phyloP scores from a whole-genome alignment of 1,140 invertebrate genomes.

The Helicoverpa zea region DNA sequence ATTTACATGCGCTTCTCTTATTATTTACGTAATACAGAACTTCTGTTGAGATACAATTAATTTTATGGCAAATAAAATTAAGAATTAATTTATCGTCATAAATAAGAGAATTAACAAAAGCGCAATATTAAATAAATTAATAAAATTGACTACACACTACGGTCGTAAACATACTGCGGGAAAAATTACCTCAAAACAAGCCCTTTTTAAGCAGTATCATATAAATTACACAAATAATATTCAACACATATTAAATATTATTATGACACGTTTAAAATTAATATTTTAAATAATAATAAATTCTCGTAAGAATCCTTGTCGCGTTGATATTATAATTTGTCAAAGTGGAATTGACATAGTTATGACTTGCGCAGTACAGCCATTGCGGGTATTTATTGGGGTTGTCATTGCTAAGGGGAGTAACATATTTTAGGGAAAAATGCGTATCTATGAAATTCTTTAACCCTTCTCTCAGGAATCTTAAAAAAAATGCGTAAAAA shows the following conservation, averaged over 20 bases:
- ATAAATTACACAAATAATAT: not conserved
- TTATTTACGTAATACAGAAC: not conserved
- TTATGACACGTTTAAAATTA: constrained; percentile 8
- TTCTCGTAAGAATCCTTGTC: constrained; percentile 39
- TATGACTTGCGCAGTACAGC: constrained; percentile 57
- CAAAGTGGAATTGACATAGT: constrained; percentile 49
- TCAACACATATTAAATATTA: not conserved
- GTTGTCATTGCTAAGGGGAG: constrained; percentile 35
- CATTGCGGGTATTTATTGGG: not conserved
- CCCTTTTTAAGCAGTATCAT: not conserved
- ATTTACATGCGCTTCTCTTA: not conserved
- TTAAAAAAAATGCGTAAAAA: not conserved
- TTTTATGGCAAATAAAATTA: not conserved
- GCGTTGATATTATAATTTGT: constrained; percentile 38
- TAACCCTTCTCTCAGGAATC: too few relatives aligned
- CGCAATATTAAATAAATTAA: not conserved
- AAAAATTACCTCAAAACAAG: constrained; percentile 19
- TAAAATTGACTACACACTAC: not conserved
- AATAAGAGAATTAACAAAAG: not conserved
- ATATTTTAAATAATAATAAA: constrained; percentile 17
- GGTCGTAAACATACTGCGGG: not conserved
- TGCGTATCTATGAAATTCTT: not conserved
- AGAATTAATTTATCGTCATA: too few relatives aligned
- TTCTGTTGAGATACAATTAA: not conserved
- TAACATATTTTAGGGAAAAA: not conserved